These are phyloP conservation scores for Falco biarmicus DNA, from an alignment of 2,797 vertebrate species.

Conservation along the genomic window DNA sequence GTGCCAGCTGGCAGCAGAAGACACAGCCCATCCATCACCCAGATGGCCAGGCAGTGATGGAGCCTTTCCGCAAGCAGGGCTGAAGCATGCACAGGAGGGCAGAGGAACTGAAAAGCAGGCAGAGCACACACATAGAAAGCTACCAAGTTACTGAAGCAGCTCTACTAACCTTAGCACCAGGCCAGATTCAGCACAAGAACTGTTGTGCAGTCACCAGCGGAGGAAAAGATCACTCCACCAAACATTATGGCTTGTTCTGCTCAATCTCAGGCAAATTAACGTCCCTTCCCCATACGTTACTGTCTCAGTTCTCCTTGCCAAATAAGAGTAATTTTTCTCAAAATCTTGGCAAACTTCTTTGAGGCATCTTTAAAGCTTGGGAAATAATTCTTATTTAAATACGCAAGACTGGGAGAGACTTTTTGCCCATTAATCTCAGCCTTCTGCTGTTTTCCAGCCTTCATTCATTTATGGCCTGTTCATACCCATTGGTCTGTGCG, in stretches of 20 bases:
- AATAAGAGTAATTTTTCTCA: constrained; percentile 18
- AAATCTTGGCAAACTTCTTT: constrained; percentile 19
- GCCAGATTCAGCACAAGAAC: not conserved
- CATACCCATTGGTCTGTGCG: constrained; percentile 16
- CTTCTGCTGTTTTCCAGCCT: constrained; percentile 44
- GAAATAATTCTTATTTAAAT: constrained; percentile 47
- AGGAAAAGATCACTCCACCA: not conserved
- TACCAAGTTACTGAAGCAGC: not conserved
- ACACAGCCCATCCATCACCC: not conserved
- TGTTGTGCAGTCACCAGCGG: not conserved
- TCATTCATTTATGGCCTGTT: constrained; percentile 45
- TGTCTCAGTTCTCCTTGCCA: constrained; percentile 1
- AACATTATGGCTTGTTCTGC: not conserved
- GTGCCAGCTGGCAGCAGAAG: fast-evolving
- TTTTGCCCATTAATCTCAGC: constrained; percentile 43
- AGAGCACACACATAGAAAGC: not conserved
- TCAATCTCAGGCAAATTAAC: not conserved
- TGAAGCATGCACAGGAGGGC: not conserved
- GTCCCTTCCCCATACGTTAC: not conserved
- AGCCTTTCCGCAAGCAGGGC: not conserved
- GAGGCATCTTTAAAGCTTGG: constrained; percentile 6
- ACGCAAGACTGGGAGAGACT: not conserved
- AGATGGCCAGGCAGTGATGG: not conserved
- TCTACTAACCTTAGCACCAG: not conserved
- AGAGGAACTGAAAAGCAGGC: not conserved